Conservation (phyloP, 1,140 invertebrate species). For the Cephus cinctus region DNA sequence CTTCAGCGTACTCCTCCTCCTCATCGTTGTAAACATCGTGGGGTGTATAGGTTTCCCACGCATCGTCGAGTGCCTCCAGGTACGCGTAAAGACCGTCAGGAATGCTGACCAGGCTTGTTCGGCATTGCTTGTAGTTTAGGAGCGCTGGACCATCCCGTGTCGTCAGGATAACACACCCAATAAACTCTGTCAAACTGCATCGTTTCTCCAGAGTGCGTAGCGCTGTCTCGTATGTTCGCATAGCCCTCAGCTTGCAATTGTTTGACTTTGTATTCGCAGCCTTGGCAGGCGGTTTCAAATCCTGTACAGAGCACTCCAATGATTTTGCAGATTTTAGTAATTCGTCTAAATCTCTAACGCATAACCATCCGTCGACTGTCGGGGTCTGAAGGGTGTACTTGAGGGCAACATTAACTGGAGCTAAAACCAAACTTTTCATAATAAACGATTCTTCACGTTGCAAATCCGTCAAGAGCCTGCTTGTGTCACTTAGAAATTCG, state of each 20-base stretch:
- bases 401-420: constrained; percentile 14
- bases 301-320: constrained; percentile 2
- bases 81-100: no score
- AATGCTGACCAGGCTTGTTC: no score
- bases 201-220: no score
- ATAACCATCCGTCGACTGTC: constrained; percentile 5
- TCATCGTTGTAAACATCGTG: no score
- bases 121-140: no score
- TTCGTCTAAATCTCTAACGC: constrained; percentile 6
- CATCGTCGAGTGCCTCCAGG: no score
- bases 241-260: constrained; percentile 13
- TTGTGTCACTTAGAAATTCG: constrained; percentile 17
- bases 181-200: no score
- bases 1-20: no score
- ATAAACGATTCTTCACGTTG: constrained; percentile 26
- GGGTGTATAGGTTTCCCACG: no score
- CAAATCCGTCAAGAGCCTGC: constrained; percentile 19
- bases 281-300: constrained; percentile 10
- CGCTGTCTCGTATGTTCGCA: no score
- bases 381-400: not conserved
- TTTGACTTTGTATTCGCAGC: constrained; percentile 1
- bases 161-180: no score
- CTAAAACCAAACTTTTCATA: constrained; percentile 18
- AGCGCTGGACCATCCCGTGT: no score
- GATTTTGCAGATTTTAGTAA: constrained; percentile 7